phyloP scores from a whole-genome alignment of 2,113 vertebrate genomes.

The Chionis minor region DNA sequence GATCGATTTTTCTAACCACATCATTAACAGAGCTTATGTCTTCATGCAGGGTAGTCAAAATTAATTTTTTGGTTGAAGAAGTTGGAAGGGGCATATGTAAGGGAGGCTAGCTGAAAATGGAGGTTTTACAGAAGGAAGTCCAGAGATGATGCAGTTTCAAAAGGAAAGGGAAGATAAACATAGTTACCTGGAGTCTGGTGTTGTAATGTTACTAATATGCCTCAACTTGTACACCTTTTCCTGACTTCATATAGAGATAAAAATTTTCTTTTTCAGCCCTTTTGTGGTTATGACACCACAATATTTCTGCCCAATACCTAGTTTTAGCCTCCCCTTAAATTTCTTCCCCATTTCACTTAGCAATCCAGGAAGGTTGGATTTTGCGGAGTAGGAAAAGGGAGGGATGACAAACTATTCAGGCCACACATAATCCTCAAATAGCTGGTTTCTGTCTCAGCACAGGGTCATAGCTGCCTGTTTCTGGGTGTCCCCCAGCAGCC shows the following conservation, averaged over 20 bases:
- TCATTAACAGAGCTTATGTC: neutral
- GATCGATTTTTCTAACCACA: neutral
- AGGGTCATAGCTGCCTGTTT: neutral
- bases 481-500: neutral
- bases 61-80: neutral
- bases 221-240: neutral
- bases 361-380: neutral
- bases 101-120: neutral
- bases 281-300: neutral
- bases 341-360: neutral
- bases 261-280: neutral
- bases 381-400: neutral
- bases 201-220: neutral
- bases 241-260: neutral
- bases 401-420: neutral
- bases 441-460: neutral
- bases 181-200: neutral
- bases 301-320: neutral
- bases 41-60: neutral
- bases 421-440: neutral
- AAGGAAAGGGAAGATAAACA: neutral
- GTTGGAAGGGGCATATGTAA: neutral
- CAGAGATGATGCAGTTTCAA: neutral
- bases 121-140: neutral
- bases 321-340: neutral